These are phyloP conservation scores for Catostylus mosaicus DNA, from an alignment of 30 jellyfish, hydroid and myxozoan species.

Conservation along the genomic window DNA sequence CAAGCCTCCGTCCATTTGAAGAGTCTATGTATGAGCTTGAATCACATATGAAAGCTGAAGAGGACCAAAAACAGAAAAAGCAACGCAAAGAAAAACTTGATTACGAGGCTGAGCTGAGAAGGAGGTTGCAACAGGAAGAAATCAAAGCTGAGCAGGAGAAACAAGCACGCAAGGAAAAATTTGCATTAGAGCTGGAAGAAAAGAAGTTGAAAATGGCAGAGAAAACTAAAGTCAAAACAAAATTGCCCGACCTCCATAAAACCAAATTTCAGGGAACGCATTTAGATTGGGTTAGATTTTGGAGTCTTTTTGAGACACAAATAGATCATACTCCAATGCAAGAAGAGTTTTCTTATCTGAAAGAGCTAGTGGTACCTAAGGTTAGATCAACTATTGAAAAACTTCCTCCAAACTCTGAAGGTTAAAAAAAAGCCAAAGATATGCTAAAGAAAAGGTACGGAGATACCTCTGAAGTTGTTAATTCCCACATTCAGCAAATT, in stretches of 20 bases:
- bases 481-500: slow-evolving; percentile 67
- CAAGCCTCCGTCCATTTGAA: slow-evolving; percentile 28
- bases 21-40: slow-evolving; percentile 7
- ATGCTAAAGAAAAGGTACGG: slow-evolving; percentile 46
- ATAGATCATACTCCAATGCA: slow-evolving; percentile 42
- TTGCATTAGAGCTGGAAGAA: no score
- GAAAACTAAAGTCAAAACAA: slow-evolving; percentile 33
- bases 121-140: slow-evolving; percentile 45
- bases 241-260: slow-evolving; percentile 56
- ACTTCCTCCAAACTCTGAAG: slow-evolving; percentile 49
- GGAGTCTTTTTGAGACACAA: no score
- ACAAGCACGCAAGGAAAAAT: no score
- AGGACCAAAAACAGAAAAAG: neutral
- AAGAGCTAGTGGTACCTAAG: slow-evolving; percentile 48
- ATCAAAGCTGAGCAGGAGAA: slow-evolving; percentile 35
- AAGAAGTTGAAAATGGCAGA: no score
- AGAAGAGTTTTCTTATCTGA: slow-evolving; percentile 55
- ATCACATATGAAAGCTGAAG: slow-evolving; percentile 47
- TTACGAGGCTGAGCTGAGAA: slow-evolving; percentile 40
- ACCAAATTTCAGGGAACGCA: slow-evolving; percentile 70
- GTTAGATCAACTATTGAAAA: slow-evolving; percentile 39
- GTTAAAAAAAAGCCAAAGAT: slow-evolving; percentile 60
- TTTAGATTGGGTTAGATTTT: slow-evolving; percentile 68
- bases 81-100: slow-evolving; percentile 40
- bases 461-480: slow-evolving; percentile 51